Evolutionary conservation across 2,113 vertebrate species (phyloP), one percentile per base, ranked within the genome.

Genomic region (Caloenas nicobarica): DNA sequence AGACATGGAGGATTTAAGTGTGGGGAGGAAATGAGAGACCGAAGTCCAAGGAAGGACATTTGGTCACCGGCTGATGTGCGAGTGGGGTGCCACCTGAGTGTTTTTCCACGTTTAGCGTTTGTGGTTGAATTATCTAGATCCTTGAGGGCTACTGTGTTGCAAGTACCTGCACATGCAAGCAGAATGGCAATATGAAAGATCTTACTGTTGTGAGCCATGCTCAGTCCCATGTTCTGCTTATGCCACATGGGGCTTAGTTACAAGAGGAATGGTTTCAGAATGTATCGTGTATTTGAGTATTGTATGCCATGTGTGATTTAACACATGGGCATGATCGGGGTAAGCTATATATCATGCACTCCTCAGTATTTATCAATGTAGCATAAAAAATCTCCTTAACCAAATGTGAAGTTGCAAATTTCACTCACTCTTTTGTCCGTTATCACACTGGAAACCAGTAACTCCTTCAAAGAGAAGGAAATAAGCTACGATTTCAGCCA

Each of bases 31-130:
- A 91, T 81, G 72, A 93, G 58, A 91, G 69, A 21, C 28, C 57
- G 68, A 66, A 89, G 58, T 79, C 80, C 65, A 79, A 74, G 90
- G 93, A 88, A 78, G 88, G 95, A 96, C 93, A 90, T 95, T 86
- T 93, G 86, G 86, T 95, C 61, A 17, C 38, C 0, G 4, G 29
- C 77, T 96, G 91, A 72, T 72, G 86, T 51, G 72, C 6, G 13
- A 50, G 83, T 61, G 69, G 70, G 69, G 81, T 95, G 61, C 77
- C 72, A 76, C 77, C 53, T 91, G 88, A 95, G 81, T 79, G 57
- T 64, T 93, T 96, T 89, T 86, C 38, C 50, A 68, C 72, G 50
- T 91, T 90, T 92, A 91, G 40, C 72, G 6, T 56, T 90, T 91
- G 71, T 93, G 81, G 28, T 61, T 94, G 36, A 51, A 16, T 46